Base-by-base conservation (phyloP, 1,140 invertebrate species). In the Hyphantria cunea region DNA sequence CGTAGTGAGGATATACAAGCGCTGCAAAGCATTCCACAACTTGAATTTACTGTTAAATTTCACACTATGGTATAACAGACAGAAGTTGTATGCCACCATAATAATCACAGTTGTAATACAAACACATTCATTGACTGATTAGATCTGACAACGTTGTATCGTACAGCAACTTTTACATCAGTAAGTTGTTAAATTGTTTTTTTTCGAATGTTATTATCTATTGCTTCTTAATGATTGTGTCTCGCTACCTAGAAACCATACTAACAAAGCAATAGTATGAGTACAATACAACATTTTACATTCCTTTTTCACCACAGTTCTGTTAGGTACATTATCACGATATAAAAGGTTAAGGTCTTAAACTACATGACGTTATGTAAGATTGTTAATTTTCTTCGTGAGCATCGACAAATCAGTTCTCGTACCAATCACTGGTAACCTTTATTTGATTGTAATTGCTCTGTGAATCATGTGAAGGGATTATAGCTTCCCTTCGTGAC, bases 311-410 rank as follows among this genome's bases (percentile, higher is more conserved):
- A 11, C 13, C 25, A 25, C 45, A 47, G 14, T 6, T 37, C 48
- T 11, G 11, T 33, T 17, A n/a, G n/a, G n/a, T n/a, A 49, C 45
- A 58, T 12, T 12, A 49, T 58, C 55, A 58, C 55, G 45, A 58
- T 31, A 11, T 39, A 14, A 70, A 70, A 70, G 68, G 64, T 70
- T 64, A 70, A 70, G 68, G 68, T 52, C 64, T 41, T 15, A 58
- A 7, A 49, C 55, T 48, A 39, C 60, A 59, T 64, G 39, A 48
- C n/a, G 44, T 70, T 66, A 66, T 60, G 68, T 66, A 70, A 70
- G 6, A 12, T 25, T 52, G 52, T 68, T 63, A 63, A 58, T 68
- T 68, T 68, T 55, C 68, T 45, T 64, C 50, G 54, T 66, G 68
- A 53, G 51, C 54, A 55, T 59, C 56, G 48, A 55, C 45, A 60